Base-by-base conservation (phyloP, 2,113 vertebrate species). In the Pterocles gutturalis region DNA sequence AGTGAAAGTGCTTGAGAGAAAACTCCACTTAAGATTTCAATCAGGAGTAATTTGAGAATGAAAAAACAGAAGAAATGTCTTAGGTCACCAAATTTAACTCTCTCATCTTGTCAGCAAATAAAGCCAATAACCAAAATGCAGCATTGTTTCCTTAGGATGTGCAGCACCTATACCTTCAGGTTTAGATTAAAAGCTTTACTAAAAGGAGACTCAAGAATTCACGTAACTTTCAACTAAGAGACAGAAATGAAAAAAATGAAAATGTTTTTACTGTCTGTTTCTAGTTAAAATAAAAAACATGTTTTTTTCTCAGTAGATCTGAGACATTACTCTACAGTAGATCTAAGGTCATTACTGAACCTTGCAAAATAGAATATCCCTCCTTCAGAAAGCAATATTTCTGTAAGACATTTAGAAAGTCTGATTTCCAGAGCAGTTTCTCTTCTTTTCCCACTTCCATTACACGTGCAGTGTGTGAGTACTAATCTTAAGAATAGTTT, bases 181-280 rank as follows among this genome's bases (percentile, higher is more conserved):
- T 76, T 85, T 83, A 79, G 61, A 90, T 54, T 49, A 85, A 93
- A 96, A 98, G 4, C 61, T 87, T 87, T 8, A 7, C 7, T 73
- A 73, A 80, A 53, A 13, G 8, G 36, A 70, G 55, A 51, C 17
- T 36, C 11, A 71, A 71, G 31, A 76, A 80, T 76, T n/a, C 38
- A 83, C 20, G 48, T 34, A 71, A 51, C 7, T 75, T 96, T 89
- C 72, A 90, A 69, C 21, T 89, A 61, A 78, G 26, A 87, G 14
- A 77, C 1, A 9, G 48, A 46, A 97, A 70, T 54, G 10, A 92
- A 65, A 77, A 36, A 49, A 77, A 14, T 66, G 19, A 18, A 93
- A 86, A 87, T n/a, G 26, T 78, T 11, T 62, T 95, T 97, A 58
- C 22, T 89, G 7, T 70, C 17, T 78, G 29, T 60, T 95, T 92